These are phyloP conservation scores for Drosophila punjabiensis DNA, from an alignment of 1,140 invertebrate genomes.

Conservation along the genomic window DNA sequence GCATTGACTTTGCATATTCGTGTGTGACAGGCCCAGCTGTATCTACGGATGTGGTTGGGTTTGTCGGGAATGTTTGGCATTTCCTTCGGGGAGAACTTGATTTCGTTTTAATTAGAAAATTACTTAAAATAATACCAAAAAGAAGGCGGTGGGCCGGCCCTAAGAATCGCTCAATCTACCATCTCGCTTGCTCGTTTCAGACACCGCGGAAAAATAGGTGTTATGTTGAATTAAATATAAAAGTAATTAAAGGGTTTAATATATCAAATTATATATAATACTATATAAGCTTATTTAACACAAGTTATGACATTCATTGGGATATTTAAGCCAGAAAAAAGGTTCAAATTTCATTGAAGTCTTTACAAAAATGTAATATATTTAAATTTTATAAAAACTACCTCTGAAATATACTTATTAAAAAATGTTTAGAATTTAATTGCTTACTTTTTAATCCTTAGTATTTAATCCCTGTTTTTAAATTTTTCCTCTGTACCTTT, in stretches of 20 bases:
- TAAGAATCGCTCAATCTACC: slow-evolving; percentile 76
- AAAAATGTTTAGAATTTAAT: not conserved
- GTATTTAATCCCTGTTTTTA: not conserved
- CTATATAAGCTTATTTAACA: not conserved
- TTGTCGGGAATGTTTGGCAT: slow-evolving; percentile 45
- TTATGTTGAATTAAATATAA: not conserved
- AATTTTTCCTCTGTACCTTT: slow-evolving; percentile 29
- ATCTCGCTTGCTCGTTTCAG: slow-evolving; percentile 6
- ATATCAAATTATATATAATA: not conserved
- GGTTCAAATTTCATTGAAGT: no score
- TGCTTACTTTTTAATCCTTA: not conserved
- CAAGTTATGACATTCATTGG: no score
- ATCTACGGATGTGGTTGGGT: slow-evolving; percentile 26
- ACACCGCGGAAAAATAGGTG: slow-evolving; percentile 32
- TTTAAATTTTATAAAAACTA: no score
- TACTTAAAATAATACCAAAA: slow-evolving; percentile 80
- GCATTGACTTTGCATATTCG: slow-evolving; percentile 61
- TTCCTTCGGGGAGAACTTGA: slow-evolving; percentile 46
- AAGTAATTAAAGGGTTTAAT: no score
- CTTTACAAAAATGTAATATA: no score
- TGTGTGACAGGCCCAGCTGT: slow-evolving; percentile 38
- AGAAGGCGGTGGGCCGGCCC: slow-evolving; percentile 71
- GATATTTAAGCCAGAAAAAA: no score
- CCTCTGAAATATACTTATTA: no score
- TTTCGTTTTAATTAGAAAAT: slow-evolving; percentile 74